Evolutionary conservation across 2,797 vertebrate species (phyloP).

Genomic region (Macrochelys suwanniensis): DNA sequence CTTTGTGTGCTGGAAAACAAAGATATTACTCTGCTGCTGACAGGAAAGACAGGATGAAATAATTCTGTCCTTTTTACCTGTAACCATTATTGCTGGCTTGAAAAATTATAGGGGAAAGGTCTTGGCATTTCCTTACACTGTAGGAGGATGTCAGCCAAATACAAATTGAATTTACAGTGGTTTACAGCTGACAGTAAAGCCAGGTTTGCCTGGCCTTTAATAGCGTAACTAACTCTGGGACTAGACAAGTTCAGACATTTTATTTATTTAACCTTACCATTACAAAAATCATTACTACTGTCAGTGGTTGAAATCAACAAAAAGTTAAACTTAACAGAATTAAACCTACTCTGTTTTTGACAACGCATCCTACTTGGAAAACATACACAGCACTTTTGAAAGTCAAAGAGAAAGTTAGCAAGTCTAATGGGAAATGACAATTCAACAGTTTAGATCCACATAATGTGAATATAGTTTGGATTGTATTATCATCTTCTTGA

Average conservation of each 20-base stretch:
- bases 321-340: slow-evolving; percentile 48
- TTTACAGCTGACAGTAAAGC: slow-evolving; percentile 9
- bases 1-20: neutral
- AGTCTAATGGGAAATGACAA: slow-evolving; percentile 4
- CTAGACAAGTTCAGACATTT: slow-evolving; percentile 4
- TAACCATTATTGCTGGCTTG: slow-evolving; percentile 21
- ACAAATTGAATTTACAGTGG: slow-evolving; percentile 26
- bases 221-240: slow-evolving; percentile 13
- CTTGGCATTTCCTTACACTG: slow-evolving; percentile 43
- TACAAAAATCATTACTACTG: neutral
- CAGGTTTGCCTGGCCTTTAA: slow-evolving; percentile 6
- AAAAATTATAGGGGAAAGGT: slow-evolving; percentile 27
- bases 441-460: neutral
- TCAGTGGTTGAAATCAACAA: slow-evolving; percentile 40
- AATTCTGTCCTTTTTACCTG: slow-evolving; percentile 33
- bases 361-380: slow-evolving; percentile 47
- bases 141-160: slow-evolving; percentile 9
- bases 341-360: slow-evolving; percentile 30
- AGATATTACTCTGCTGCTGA: neutral
- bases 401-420: slow-evolving; percentile 22
- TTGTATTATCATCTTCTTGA: slow-evolving; percentile 2
- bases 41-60: slow-evolving; percentile 18
- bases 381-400: slow-evolving; percentile 17
- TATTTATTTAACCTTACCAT: neutral
- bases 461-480: neutral